A percentile compares a stretch with the other conserved stretches of the same genome.
These are phyloP conservation scores for Zaprionus davidi DNA, from an alignment of 1,140 invertebrate species.

Conservation along the genomic window DNA sequence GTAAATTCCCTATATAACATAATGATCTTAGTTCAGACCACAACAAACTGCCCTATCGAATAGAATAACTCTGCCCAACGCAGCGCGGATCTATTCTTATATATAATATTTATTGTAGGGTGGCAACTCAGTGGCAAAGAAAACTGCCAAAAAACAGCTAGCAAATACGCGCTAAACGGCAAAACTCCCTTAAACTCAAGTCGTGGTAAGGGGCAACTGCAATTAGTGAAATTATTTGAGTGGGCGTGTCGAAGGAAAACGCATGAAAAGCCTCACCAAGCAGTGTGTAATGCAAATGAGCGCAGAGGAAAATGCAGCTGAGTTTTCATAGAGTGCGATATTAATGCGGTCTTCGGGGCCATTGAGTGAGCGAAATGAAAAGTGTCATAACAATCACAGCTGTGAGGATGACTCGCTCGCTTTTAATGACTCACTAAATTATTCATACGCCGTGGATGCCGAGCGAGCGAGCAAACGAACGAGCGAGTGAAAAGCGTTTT, in stretches of 20 bases:
- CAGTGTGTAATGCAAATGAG: slow-evolving; percentile 11
- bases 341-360: slow-evolving; percentile 45
- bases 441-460: slow-evolving; percentile 80
- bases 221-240: slow-evolving; percentile 56
- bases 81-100: background rate
- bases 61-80: background rate
- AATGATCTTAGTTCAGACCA: background rate
- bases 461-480: slow-evolving; percentile 22
- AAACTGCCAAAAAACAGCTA: slow-evolving; percentile 1
- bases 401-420: slow-evolving; percentile 37
- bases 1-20: background rate
- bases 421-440: slow-evolving; percentile 83
- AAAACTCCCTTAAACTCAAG: background rate
- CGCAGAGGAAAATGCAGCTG: slow-evolving; percentile 15
- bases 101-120: background rate
- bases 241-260: slow-evolving; percentile 22
- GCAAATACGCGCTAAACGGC: slow-evolving; percentile 8
- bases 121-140: background rate
- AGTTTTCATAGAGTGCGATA: slow-evolving; percentile 28
- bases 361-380: slow-evolving; percentile 70
- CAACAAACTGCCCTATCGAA: background rate
- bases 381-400: slow-evolving; percentile 75
- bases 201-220: slow-evolving; percentile 26
- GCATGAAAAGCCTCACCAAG: slow-evolving; percentile 7
- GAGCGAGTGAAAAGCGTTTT: slow-evolving; percentile 70